Conservation (phyloP, 2,797 vertebrate genomes). For the Bovichtus diacanthus region DNA sequence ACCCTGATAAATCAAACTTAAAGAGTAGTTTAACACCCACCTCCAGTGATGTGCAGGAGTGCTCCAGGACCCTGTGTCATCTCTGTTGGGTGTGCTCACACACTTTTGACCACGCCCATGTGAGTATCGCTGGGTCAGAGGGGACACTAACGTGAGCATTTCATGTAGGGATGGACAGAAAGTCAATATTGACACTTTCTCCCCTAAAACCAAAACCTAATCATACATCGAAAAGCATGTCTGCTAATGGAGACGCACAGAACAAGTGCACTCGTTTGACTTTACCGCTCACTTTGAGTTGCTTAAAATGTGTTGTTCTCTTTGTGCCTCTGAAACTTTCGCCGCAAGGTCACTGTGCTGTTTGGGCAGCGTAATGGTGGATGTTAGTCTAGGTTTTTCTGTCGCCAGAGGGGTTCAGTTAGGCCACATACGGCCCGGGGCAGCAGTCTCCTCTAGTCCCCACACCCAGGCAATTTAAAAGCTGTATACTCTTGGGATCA, state of each 20-base stretch:
- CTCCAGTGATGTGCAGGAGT: neutral
- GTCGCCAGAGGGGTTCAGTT: conserved; percentile 44
- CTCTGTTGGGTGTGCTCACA: neutral
- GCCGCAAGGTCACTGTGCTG: conserved; percentile 63
- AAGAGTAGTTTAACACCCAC: neutral
- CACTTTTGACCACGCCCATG: neutral
- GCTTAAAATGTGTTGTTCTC: neutral
- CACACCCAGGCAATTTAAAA: conserved; percentile 75
- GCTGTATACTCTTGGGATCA: conserved; percentile 66
- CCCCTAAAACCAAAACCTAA: neutral
- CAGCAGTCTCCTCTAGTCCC: conserved; percentile 40
- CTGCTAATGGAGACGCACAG: neutral
- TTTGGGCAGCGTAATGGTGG: conserved; percentile 42
- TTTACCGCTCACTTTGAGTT: neutral
- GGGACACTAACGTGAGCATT: neutral
- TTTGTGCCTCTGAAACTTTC: conserved; percentile 16
- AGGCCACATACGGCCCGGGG: conserved; percentile 58
- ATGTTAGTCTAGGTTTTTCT: conserved; percentile 57
- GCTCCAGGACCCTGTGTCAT: too few species aligned
- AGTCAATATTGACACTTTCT: neutral
- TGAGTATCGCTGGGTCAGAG: neutral
- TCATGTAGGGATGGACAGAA: neutral
- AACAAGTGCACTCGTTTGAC: conserved; percentile 1
- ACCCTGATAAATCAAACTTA: neutral
- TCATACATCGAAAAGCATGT: neutral